These are phyloP conservation scores for Campylorhamphus procurvoides DNA, from an alignment of 2,113 vertebrate genomes.

Conservation along the genomic window DNA sequence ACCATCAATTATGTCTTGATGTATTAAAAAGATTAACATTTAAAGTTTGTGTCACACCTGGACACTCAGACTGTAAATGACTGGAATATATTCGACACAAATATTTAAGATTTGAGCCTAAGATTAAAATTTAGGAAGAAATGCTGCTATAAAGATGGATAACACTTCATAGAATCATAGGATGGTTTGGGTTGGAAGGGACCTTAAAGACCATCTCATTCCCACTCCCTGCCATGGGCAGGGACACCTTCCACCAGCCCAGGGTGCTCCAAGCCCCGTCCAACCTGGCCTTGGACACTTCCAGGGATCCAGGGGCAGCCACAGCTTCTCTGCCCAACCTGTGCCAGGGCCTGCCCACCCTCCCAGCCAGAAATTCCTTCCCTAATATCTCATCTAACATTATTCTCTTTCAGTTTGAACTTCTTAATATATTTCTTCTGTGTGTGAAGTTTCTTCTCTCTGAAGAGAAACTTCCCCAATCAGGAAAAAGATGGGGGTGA, in stretches of 20 bases:
- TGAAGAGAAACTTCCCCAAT: background rate
- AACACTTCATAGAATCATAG: background rate
- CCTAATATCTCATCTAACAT: background rate
- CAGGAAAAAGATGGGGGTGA: background rate
- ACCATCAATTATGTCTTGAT: background rate
- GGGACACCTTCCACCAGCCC: fast-evolving
- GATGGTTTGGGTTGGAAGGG: background rate
- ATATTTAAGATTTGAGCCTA: background rate
- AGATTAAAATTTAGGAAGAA: background rate
- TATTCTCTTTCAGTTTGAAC: background rate
- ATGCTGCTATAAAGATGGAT: background rate
- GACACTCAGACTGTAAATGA: background rate
- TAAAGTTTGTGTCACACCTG: background rate
- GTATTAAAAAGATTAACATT: background rate
- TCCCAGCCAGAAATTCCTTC: fast-evolving
- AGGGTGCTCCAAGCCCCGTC: fast-evolving
- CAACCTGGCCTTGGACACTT: background rate
- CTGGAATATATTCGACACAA: background rate
- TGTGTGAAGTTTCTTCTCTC: background rate
- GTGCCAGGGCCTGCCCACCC: fast-evolving
- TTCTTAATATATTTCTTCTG: background rate
- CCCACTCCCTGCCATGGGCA: background rate
- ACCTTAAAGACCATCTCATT: background rate
- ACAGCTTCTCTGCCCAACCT: background rate
- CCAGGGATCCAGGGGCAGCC: background rate